Conservation (phyloP, 2,113 vertebrate species). For the Platycercus adscitus region DNA sequence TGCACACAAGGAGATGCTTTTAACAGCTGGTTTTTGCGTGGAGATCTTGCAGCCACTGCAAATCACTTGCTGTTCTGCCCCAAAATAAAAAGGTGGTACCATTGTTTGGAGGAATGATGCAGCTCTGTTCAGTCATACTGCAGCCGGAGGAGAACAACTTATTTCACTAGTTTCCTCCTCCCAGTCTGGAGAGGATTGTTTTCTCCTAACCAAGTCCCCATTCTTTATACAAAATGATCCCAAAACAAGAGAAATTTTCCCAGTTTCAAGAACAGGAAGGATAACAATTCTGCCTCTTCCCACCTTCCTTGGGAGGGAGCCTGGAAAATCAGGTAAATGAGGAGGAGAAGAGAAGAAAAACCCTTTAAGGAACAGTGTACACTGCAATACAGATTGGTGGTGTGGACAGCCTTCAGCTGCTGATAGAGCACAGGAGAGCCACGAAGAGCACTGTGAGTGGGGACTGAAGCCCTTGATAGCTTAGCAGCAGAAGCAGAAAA, state of each 20-base stretch:
- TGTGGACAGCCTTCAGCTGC: neutral
- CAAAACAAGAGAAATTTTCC: neutral
- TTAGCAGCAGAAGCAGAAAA: neutral
- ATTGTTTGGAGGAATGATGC: no score
- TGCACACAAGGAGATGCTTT: neutral
- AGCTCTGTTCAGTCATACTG: neutral
- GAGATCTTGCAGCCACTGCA: neutral
- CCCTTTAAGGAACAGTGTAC: accelerated
- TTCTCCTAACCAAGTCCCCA: neutral
- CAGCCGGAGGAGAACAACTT: neutral
- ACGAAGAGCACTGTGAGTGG: accelerated
- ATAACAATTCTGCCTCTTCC: neutral
- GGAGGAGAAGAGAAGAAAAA: neutral
- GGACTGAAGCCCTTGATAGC: neutral
- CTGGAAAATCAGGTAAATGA: neutral
- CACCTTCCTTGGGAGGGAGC: neutral
- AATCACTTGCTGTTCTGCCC: neutral
- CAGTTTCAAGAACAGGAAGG: neutral
- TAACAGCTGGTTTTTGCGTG: neutral
- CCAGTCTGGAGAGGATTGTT: accelerated
- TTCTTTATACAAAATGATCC: neutral
- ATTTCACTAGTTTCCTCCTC: neutral
- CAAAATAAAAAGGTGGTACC: neutral
- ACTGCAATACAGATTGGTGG: accelerated
- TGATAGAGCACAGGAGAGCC: neutral